phyloP scores from a whole-genome alignment of 2,797 vertebrate genomes.

The Xiphophorus birchmanni region DNA sequence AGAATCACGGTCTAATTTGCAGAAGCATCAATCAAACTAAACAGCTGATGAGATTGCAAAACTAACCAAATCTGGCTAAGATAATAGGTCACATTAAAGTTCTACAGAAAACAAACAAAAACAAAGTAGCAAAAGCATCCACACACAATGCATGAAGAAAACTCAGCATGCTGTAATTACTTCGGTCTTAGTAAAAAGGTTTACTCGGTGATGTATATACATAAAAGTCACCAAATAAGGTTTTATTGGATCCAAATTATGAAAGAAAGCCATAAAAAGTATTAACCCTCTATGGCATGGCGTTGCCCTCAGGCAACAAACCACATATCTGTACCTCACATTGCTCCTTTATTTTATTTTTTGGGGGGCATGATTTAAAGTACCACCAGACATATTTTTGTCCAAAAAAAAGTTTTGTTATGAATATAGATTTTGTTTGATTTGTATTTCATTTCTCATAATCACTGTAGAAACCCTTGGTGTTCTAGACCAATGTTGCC shows the following conservation, averaged over 20 bases:
- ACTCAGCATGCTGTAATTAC: neutral
- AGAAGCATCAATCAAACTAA: neutral
- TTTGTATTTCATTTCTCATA: no score
- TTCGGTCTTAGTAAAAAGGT: neutral
- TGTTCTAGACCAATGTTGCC: no score
- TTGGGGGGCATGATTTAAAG: no score
- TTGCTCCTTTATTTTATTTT: no score
- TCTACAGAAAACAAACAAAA: neutral
- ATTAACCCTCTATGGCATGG: no score
- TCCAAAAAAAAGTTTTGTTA: no score
- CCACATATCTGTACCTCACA: no score
- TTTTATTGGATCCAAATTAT: neutral
- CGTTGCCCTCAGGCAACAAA: no score
- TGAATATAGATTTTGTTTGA: no score
- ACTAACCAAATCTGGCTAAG: neutral
- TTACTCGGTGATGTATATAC: no score
- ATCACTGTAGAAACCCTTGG: no score
- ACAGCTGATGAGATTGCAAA: neutral
- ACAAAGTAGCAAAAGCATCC: neutral
- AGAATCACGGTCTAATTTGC: neutral
- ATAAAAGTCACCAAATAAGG: neutral
- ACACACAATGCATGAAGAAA: neutral
- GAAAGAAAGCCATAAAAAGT: neutral
- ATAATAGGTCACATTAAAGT: neutral
- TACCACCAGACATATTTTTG: no score